A percentile compares a stretch with the other conserved stretches of the same genome.
These are phyloP conservation scores for Lagria hirta DNA, from an alignment of 2,888 invertebrate genomes.

Conservation along the genomic window DNA sequence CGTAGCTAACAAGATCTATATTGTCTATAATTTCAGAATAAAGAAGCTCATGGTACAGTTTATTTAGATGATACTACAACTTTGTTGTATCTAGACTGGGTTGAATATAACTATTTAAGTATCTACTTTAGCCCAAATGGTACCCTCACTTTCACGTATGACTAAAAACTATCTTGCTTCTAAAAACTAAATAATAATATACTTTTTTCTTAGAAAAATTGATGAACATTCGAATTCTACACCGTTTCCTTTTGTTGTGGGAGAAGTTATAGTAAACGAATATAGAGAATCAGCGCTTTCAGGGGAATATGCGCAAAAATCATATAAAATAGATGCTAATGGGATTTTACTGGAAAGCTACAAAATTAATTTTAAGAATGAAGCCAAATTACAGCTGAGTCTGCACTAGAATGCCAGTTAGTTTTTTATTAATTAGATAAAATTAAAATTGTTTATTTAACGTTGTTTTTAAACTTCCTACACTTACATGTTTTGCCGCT, in stretches of 20 bases:
- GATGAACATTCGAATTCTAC: constrained; percentile 2
- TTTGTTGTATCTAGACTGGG: constrained; percentile 3
- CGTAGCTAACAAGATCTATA: too few relatives aligned
- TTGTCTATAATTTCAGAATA: constrained; percentile 7
- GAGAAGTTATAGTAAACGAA: neutral
- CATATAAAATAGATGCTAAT: constrained; percentile 1
- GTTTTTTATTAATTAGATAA: too few relatives aligned
- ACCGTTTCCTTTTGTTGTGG: constrained; percentile 7
- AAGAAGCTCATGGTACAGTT: constrained; percentile 10
- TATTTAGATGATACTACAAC: constrained; percentile 7
- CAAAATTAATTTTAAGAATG: constrained; percentile 4
- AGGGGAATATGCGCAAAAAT: constrained; percentile 1
- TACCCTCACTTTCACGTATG: constrained; percentile 5
- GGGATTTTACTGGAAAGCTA: constrained; percentile 4
- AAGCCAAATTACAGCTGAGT: too few relatives aligned
- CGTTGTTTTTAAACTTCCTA: too few relatives aligned
- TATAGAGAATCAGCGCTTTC: too few relatives aligned
- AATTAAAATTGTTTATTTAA: too few relatives aligned
- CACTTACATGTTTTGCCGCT: too few relatives aligned
- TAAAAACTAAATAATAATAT: neutral
- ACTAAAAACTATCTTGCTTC: too few relatives aligned
- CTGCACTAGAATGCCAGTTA: too few relatives aligned
- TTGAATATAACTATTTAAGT: constrained; percentile 9
- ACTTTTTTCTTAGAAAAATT: constrained; percentile 4
- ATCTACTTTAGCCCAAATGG: constrained; percentile 3